Base-by-base conservation (phyloP, 1,140 invertebrate genomes). In the Pseudoatta argentina region DNA sequence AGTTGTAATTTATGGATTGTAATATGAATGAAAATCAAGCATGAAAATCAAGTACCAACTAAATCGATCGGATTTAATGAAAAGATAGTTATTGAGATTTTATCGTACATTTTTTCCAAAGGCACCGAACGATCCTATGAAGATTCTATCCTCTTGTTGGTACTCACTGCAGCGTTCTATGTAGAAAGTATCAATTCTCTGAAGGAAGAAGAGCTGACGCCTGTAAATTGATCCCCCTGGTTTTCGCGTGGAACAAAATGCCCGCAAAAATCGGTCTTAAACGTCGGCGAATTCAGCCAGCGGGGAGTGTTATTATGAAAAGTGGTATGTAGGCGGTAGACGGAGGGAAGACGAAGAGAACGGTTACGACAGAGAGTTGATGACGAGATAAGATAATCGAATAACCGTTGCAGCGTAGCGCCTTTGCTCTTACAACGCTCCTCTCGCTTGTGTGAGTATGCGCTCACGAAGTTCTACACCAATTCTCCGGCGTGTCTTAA, bases 321-420 rank as follows among this genome's bases (percentile, higher is more conserved):
- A 85, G 73, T 85, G 73, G 61, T 44, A 57, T 2, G 69, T 78
- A 57, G n/a, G 34, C 7, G 27, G 30, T 73, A 30, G 76, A 64
- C 30, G 3, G n/a, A 21, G 39, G 57, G 55, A 57, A 64, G 1
- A 44, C 66, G 59, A 48, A 59, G 39, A 87, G 69, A 75, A 85
- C 48, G 73, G 82, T 85, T 76, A 83, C 86, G 78, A 87, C 86
- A 71, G 72, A 61, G 61, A 55, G 86, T 87, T 87, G 89, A 90
- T 87, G 86, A 89, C 87, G 87, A 77, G 79, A 85, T 82, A 76
- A 63, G 88, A 86, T 91, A 91, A 91, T 91, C 87, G 87, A 88
- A 88, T 88, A 83, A 88, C 53, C 76, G 85, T 77, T 75, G 66
- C 69, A 87, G 77, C 72, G 86, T 82, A 64, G 75, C 78, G 63